These are phyloP conservation scores for Oceanodroma leucorhoa DNA, from an alignment of 2,797 vertebrate genomes.

Conservation along the genomic window DNA sequence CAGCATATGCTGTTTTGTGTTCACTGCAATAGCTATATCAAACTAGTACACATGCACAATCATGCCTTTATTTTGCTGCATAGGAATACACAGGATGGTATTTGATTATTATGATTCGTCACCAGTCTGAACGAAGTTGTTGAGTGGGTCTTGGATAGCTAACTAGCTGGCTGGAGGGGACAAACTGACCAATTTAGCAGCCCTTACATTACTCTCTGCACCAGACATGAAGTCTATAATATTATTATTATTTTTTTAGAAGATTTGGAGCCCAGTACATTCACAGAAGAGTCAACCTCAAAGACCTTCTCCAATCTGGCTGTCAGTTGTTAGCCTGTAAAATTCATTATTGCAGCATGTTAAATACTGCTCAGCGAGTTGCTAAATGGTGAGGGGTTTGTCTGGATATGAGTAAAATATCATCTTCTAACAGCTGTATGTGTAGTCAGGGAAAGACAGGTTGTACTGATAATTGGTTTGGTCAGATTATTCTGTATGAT, in stretches of 20 bases:
- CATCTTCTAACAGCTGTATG: not conserved
- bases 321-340: not conserved
- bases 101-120: not conserved
- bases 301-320: not conserved
- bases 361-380: not conserved
- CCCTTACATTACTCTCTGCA: not conserved
- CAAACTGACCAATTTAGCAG: not conserved
- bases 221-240: not conserved
- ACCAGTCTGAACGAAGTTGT: not conserved
- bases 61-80: not conserved
- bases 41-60: not conserved
- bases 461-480: fast-evolving
- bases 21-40: not conserved
- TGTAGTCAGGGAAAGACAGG: not conserved
- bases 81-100: not conserved
- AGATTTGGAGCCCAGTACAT: not conserved
- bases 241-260: not conserved
- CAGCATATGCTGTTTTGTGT: not conserved
- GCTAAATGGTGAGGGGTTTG: not conserved
- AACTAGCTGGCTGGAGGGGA: not conserved
- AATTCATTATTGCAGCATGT: not conserved
- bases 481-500: not conserved
- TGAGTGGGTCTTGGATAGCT: not conserved
- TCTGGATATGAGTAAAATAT: not conserved
- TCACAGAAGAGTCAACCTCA: not conserved